These are phyloP conservation scores for Crioceris asparagi DNA, from an alignment of 2,888 invertebrate species.

Conservation along the genomic window DNA sequence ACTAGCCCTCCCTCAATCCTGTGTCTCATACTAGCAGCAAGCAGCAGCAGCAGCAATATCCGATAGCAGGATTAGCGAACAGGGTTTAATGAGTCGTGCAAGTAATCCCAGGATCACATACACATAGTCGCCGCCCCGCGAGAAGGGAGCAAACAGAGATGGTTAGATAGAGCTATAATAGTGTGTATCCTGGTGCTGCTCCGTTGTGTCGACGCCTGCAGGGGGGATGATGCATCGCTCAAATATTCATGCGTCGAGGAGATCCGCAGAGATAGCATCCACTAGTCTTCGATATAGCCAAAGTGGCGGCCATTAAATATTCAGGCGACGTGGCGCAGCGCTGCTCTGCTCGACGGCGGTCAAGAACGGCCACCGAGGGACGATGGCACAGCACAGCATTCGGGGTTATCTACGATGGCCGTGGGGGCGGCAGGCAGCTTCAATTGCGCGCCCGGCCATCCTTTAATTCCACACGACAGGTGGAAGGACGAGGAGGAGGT, in stretches of 20 bases:
- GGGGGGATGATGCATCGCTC: constrained; percentile 9
- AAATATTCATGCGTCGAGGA: constrained; percentile 3
- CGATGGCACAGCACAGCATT: too few species aligned
- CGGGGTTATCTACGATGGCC: too few species aligned
- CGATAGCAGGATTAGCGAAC: constrained; percentile 40
- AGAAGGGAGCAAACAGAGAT: too few species aligned
- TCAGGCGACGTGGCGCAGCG: background rate
- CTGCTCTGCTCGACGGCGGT: too few species aligned
- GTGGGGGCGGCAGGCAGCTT: too few species aligned
- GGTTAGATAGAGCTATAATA: too few species aligned
- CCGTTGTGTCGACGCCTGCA: too few species aligned
- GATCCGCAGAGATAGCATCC: too few species aligned
- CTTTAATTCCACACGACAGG: constrained; percentile 47
- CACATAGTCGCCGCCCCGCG: too few species aligned
- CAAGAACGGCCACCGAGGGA: constrained; percentile 22
- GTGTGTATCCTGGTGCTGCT: too few species aligned
- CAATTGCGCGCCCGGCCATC: constrained; percentile 37
- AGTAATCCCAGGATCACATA: constrained; percentile 36
- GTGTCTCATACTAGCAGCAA: too few species aligned
- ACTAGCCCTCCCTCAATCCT: constrained; percentile 21
- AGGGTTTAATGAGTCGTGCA: constrained; percentile 43
- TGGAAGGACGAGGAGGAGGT: constrained; percentile 40
- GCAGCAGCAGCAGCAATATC: constrained; percentile 39
- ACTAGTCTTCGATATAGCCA: background rate
- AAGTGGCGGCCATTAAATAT: background rate